Conservation (phyloP, 2,113 vertebrate species). For the Trogon melanurus region DNA sequence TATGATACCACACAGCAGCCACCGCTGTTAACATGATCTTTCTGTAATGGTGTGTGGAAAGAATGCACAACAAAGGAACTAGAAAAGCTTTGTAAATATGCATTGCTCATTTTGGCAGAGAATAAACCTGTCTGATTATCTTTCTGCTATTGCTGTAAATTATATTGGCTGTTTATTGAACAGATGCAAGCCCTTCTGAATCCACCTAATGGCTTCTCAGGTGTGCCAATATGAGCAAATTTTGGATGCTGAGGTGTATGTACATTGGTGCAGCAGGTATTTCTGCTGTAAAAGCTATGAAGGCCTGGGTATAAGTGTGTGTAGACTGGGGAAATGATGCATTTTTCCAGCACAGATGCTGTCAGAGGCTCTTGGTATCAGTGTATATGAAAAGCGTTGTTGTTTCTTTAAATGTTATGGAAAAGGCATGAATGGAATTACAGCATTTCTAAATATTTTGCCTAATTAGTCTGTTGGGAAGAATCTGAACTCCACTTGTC, state of each 20-base stretch:
- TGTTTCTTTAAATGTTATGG: constrained; percentile 34
- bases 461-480: constrained; percentile 63
- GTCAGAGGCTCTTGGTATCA: background rate
- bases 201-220: background rate
- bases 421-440: constrained; percentile 32
- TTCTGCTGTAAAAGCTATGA: background rate
- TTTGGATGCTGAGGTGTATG: background rate
- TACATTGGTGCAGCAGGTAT: background rate
- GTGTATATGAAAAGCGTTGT: background rate
- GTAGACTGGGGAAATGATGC: background rate
- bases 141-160: background rate
- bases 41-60: background rate
- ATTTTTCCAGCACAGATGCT: background rate
- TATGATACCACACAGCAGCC: background rate
- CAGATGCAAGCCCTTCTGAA: background rate
- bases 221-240: background rate
- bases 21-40: constrained; percentile 22
- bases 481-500: constrained; percentile 59
- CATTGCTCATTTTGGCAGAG: constrained; percentile 25
- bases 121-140: background rate
- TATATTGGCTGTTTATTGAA: background rate
- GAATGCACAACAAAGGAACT: constrained; percentile 1
- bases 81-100: constrained; percentile 25
- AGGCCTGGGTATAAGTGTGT: background rate
- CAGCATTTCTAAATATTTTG: constrained; percentile 56